Percentiles rank a stretch among this genome's conserved stretches.
These are phyloP conservation scores for Oedothorax gibbosus DNA, from an alignment of 1,140 invertebrate species.

Conservation along the genomic window DNA sequence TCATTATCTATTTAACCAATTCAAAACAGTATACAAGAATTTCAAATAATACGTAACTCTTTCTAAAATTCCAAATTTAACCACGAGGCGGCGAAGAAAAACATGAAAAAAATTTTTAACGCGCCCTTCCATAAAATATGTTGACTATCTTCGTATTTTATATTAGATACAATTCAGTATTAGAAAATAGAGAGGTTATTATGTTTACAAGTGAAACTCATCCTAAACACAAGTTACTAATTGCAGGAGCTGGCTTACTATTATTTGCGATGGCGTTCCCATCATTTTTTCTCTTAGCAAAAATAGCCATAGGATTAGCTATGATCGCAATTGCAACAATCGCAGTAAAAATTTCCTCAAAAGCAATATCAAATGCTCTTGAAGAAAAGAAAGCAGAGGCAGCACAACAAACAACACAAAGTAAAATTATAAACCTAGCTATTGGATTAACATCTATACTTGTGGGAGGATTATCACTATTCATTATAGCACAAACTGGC, in stretches of 20 bases:
- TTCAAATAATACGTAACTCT: conserved; percentile 8
- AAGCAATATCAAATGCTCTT: not conserved
- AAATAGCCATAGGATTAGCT: not conserved
- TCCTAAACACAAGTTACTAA: not conserved
- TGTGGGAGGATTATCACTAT: conserved; percentile 9
- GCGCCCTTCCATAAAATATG: not conserved
- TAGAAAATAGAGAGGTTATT: not conserved
- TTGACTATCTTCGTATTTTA: not conserved
- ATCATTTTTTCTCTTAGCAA: not conserved
- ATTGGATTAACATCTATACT: conserved; percentile 24
- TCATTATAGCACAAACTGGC: conserved; percentile 21
- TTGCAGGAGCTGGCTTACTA: not conserved
- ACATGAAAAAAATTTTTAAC: conserved; percentile 6
- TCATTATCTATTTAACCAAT: conserved; percentile 5
- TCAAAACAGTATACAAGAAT: conserved; percentile 16
- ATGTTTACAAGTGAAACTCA: too few relatives aligned
- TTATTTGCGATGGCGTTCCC: not conserved
- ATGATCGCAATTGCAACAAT: not conserved
- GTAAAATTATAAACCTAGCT: conserved; percentile 3
- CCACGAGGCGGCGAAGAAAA: not conserved
- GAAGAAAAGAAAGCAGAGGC: conserved; percentile 5
- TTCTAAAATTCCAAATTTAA: conserved; percentile 30
- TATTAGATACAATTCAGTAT: not conserved
- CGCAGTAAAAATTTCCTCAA: not conserved
- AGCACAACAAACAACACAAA: conserved; percentile 4